Evolutionary conservation across 2,888 invertebrate genomes (phyloP), one percentile per base, ranked within the genome.

Genomic region (Nysson spinosus): DNA sequence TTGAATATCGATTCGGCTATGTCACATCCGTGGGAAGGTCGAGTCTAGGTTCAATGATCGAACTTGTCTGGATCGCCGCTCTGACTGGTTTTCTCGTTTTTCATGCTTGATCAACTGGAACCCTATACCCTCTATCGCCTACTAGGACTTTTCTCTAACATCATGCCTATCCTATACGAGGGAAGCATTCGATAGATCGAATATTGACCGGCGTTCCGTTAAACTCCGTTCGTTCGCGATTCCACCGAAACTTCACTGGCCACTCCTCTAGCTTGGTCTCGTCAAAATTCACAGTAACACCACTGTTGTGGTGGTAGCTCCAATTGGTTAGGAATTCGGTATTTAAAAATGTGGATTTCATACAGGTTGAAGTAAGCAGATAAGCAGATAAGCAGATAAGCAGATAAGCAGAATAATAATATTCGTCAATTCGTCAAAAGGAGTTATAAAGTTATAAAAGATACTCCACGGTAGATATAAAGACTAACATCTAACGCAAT

Each of bases 111-210:
- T n/a, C n/a, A n/a, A n/a, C n/a, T n/a, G n/a, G n/a, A n/a, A n/a
- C n/a, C n/a, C n/a, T n/a, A n/a, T n/a, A n/a, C n/a, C n/a, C n/a
- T n/a, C n/a, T n/a, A n/a, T n/a, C n/a, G n/a, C n/a, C n/a, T n/a
- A n/a, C n/a, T n/a, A n/a, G n/a, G n/a, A n/a, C n/a, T n/a, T n/a
- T n/a, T n/a, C n/a, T n/a, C n/a, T n/a, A n/a, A n/a, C n/a, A n/a
- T n/a, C n/a, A 26, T 26, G 26, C 26, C 26, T 9, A 9, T 6
- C 5, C 26, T 26, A 17, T 9, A 17, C 14, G 14, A n/a, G 71
- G 76, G 75, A 81, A 80, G 82, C 80, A 83, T 83, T 84, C 83
- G 85, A 81, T 81, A 83, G 80, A 75, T 78, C 77, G 76, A 75
- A 75, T 86, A 76, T 83, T 81, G 86, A 86, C 86, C 86, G 85